phyloP scores from a whole-genome alignment of 2,113 vertebrate species.

The Thymallus thymallus region DNA sequence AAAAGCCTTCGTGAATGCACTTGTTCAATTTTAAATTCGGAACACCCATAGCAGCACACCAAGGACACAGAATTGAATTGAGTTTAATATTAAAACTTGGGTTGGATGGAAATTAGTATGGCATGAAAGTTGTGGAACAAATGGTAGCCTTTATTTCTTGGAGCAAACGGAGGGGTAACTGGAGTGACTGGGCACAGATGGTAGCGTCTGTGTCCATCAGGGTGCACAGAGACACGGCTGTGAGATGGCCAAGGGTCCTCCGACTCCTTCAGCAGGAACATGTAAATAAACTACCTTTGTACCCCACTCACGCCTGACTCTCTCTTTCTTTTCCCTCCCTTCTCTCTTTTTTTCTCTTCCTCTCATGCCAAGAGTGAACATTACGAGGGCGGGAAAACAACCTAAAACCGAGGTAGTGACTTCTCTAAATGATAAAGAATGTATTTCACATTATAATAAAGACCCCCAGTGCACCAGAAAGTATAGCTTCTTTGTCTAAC shows the following conservation, averaged over 20 bases:
- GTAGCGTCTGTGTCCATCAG: slow-evolving; percentile 29
- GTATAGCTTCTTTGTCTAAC: no score
- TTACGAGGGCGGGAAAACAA: not conserved
- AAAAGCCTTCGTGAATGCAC: no score
- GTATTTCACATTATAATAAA: not conserved
- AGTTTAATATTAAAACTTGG: not conserved
- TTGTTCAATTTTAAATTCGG: not conserved
- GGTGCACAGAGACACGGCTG: slow-evolving; percentile 1
- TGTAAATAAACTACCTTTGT: slow-evolving; percentile 1
- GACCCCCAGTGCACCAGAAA: no score
- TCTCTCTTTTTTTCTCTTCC: not conserved
- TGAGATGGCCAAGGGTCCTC: not conserved
- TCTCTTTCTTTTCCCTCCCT: not conserved
- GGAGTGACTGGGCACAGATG: slow-evolving; percentile 50
- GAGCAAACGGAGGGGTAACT: slow-evolving; percentile 37
- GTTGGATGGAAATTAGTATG: slow-evolving; percentile 1
- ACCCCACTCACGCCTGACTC: not conserved
- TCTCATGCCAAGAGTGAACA: not conserved
- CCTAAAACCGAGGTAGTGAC: not conserved
- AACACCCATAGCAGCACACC: not conserved
- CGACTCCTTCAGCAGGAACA: not conserved
- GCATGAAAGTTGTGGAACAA: slow-evolving; percentile 4
- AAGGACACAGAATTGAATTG: not conserved
- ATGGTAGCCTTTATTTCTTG: slow-evolving; percentile 22
- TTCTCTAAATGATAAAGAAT: not conserved